Evolutionary conservation across 2,888 invertebrate genomes (phyloP).

Genomic region (Pilophorus perplexus): DNA sequence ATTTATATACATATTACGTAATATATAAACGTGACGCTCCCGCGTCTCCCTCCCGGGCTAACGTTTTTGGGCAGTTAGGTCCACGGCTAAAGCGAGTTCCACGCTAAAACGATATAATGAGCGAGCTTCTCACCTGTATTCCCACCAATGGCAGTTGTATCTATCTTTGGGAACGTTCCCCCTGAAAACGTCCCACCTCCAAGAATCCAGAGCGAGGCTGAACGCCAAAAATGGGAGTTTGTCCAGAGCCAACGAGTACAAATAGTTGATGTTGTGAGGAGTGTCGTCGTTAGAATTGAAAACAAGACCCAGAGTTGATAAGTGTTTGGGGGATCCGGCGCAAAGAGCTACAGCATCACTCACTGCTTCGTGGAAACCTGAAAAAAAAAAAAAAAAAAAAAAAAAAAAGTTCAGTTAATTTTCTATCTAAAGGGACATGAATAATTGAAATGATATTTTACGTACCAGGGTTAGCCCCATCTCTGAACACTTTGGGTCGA

Average conservation of each 20-base stretch:
- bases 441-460: too few species aligned
- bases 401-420: too few species aligned
- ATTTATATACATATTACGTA: too few species aligned
- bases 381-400: background rate
- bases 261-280: conserved; percentile 78
- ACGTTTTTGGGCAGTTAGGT: too few species aligned
- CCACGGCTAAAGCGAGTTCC: too few species aligned
- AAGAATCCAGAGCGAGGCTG: conserved; percentile 77
- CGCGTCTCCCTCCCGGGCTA: too few species aligned
- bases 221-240: conserved; percentile 82
- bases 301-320: conserved; percentile 77
- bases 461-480: conserved; percentile 87
- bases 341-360: conserved; percentile 86
- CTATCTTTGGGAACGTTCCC: conserved; percentile 70
- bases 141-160: conserved; percentile 87
- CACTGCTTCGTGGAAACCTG: conserved; percentile 89
- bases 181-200: conserved; percentile 83
- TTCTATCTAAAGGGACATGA: too few species aligned
- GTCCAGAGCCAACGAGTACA: conserved; percentile 81
- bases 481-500: conserved; percentile 80
- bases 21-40: too few species aligned
- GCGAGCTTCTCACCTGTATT: conserved; percentile 71
- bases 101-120: too few species aligned
- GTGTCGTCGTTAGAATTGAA: conserved; percentile 78
- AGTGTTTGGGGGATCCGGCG: conserved; percentile 78